phyloP scores from a whole-genome alignment of 1,140 invertebrate species.

The Listronotus bonariensis region DNA sequence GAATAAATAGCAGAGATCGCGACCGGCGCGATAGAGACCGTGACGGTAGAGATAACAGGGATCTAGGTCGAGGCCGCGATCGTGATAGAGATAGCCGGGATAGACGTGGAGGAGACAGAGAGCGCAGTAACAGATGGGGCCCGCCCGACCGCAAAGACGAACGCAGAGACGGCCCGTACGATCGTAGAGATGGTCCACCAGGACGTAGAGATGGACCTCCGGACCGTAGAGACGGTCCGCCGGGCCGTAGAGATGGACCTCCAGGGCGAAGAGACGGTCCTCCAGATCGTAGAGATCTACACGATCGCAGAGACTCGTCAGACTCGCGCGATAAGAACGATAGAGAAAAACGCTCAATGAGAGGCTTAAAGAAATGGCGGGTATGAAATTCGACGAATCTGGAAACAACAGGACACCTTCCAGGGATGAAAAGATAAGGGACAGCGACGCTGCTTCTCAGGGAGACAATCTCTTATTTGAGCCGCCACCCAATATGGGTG shows the following conservation, averaged over 20 bases:
- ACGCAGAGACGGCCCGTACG: slow-evolving; percentile 45
- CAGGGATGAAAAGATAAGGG: background rate
- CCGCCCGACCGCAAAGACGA: slow-evolving; percentile 45
- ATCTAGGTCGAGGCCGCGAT: slow-evolving; percentile 30
- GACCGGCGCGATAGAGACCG: slow-evolving; percentile 48
- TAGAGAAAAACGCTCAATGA: slow-evolving; percentile 51
- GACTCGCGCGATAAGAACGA: slow-evolving; percentile 38
- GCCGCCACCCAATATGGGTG: background rate
- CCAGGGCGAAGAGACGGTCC: slow-evolving; percentile 12
- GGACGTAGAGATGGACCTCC: slow-evolving; percentile 27
- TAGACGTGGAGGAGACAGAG: slow-evolving; percentile 41
- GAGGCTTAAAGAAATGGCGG: slow-evolving; percentile 52
- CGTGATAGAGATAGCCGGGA: slow-evolving; percentile 46
- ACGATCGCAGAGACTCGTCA: slow-evolving; percentile 18
- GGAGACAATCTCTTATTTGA: background rate
- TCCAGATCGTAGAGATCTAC: slow-evolving; percentile 6
- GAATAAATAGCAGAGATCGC: slow-evolving; percentile 39
- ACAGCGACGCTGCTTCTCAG: too few species aligned
- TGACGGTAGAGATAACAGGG: slow-evolving; percentile 40
- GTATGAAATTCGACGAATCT: slow-evolving; percentile 19
- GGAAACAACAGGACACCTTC: background rate
- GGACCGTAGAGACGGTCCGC: slow-evolving; percentile 17
- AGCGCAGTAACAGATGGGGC: slow-evolving; percentile 19
- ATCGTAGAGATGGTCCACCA: slow-evolving; percentile 20
- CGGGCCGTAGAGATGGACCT: slow-evolving; percentile 11